These are phyloP conservation scores for Phalloptychus januarius DNA, from an alignment of 2,797 vertebrate genomes.

Conservation along the genomic window DNA sequence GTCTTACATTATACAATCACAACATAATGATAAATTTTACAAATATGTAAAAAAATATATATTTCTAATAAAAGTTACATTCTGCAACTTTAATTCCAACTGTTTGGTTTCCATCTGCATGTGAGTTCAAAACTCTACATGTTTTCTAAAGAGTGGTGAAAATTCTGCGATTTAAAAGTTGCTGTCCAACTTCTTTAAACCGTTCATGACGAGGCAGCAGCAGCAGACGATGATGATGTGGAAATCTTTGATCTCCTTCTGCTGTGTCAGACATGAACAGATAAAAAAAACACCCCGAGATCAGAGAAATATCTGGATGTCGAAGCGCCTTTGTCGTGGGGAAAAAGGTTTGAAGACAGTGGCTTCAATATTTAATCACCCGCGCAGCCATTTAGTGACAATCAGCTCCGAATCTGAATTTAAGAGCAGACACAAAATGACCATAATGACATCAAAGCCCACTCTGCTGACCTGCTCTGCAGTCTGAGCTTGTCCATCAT, in stretches of 20 bases:
- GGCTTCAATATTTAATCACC: slow-evolving; percentile 41
- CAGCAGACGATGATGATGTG: not conserved
- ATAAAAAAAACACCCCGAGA: slow-evolving; percentile 6
- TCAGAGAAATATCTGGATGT: slow-evolving; percentile 32
- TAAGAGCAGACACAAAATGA: slow-evolving; percentile 3
- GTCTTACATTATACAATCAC: no score
- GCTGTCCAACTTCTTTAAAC: not conserved
- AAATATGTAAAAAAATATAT: no score
- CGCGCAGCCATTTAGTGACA: slow-evolving; percentile 7
- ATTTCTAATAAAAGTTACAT: no score
- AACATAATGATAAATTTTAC: no score
- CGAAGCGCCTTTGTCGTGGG: slow-evolving; percentile 4
- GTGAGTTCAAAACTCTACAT: not conserved
- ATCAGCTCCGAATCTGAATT: slow-evolving; percentile 4
- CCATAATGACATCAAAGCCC: slow-evolving; percentile 5
- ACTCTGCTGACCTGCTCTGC: slow-evolving; percentile 11
- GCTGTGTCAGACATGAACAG: not conserved
- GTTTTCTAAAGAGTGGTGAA: not conserved
- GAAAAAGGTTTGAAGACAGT: slow-evolving; percentile 14
- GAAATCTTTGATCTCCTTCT: slow-evolving; percentile 24
- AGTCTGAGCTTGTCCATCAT: slow-evolving; percentile 26
- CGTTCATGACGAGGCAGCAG: not conserved
- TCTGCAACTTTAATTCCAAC: not conserved
- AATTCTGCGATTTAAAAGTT: not conserved
- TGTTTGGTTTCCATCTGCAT: not conserved